Evolutionary conservation across 2,888 invertebrate genomes (phyloP), one percentile per base, ranked within the genome.

Genomic region (Troides helena): DNA sequence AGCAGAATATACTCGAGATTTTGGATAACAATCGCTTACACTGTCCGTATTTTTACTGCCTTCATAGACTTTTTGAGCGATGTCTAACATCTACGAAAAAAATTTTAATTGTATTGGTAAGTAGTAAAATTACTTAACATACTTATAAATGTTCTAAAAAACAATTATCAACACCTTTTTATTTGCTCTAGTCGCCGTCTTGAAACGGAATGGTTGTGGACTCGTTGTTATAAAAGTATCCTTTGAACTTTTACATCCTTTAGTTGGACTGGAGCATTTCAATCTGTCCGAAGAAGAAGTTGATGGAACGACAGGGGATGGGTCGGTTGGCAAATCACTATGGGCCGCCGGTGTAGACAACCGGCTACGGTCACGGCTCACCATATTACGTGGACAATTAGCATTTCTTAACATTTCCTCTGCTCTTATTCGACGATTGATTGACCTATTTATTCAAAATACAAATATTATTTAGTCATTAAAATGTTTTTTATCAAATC

Each of bases 331-430:
- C 36, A 92, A 74, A 71, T 92, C 92, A 65, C 92, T 92, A 72
- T 92, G 92, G 1, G 91, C 92, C 1, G 87, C 92, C 2, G 92
- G 92, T 0, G 92, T 92, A 0, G 92, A 92, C 5, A 86, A 81
- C 7, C 88, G 84, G 71, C 92, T 92, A 12, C 90, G 85, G 75
- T 95, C 95, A 43, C 95, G 88, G 67, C 94, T 90, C 0, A 95
- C 95, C 95, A 95, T 95, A 1, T 94, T 94, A 0, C 95, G 95
- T 0, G 96, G 96, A 70, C 95, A 87, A 53, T 94, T 94, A 0
- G 96, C 94, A 1, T 93, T 93, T 72, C 94, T 94, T 65, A 96
- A 83, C 92, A 96, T 89, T 84, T 96, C 96, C 75, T 95, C 95
- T 0, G 96, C 94, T 70, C 96, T 90, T 56, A 96, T 94, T 78